These are phyloP conservation scores for Acipenser oxyrinchus DNA, from an alignment of 2,797 vertebrate species.

Conservation along the genomic window DNA sequence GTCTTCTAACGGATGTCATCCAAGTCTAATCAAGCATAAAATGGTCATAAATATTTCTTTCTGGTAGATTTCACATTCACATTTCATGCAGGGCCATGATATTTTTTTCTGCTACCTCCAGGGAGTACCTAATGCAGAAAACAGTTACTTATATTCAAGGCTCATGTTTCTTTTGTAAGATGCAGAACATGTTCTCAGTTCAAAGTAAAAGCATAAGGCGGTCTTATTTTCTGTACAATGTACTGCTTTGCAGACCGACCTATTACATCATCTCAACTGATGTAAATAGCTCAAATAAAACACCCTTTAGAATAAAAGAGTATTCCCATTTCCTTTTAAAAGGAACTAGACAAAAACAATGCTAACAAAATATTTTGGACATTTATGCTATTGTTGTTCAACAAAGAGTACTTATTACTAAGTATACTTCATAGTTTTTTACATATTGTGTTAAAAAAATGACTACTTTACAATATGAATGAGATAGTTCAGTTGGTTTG, in stretches of 20 bases:
- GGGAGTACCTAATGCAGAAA: slow-evolving; percentile 93
- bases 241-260: slow-evolving; percentile 58
- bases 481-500: slow-evolving; percentile 59
- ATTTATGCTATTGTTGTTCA: no score
- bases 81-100: slow-evolving; percentile 91
- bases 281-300: slow-evolving; percentile 74
- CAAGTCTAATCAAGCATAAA: slow-evolving; percentile 98
- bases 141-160: slow-evolving; percentile 87
- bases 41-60: slow-evolving; percentile 99
- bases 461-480: slow-evolving; percentile 41
- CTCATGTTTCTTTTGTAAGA: slow-evolving; percentile 80
- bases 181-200: slow-evolving; percentile 67
- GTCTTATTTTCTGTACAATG: slow-evolving; percentile 66
- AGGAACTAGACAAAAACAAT: no score
- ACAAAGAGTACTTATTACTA: no score
- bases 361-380: no score
- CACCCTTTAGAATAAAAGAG: no score
- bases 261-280: slow-evolving; percentile 67
- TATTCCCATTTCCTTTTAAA: no score
- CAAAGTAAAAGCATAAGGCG: slow-evolving; percentile 59
- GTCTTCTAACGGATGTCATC: slow-evolving; percentile 89
- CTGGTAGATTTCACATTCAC: slow-evolving; percentile 97
- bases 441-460: no score
- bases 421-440: no score
- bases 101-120: slow-evolving; percentile 79